Evolutionary conservation across 2,797 vertebrate species (phyloP).

Genomic region (Myripristis jacobus): DNA sequence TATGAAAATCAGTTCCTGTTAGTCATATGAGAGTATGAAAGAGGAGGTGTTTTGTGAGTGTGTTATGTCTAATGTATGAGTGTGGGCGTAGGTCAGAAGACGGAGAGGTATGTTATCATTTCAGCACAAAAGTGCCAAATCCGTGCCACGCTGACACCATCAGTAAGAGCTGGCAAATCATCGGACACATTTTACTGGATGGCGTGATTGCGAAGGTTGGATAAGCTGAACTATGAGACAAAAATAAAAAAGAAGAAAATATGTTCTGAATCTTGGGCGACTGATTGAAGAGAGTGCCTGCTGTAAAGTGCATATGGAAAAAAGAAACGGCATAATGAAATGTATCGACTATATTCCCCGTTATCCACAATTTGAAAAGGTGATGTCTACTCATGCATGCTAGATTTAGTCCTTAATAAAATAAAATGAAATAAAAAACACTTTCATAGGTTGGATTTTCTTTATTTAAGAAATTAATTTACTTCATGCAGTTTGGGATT

Average conservation of each 20-base stretch:
- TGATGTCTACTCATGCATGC: too few relatives aligned
- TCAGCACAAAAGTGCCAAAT: constrained; percentile 19
- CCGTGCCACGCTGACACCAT: constrained; percentile 7
- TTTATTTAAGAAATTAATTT: too few relatives aligned
- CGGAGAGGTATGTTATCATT: background rate
- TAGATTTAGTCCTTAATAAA: too few relatives aligned
- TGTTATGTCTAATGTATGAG: constrained; percentile 39
- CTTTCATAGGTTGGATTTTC: too few relatives aligned
- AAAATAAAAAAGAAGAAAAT: background rate
- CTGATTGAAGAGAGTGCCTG: too few relatives aligned
- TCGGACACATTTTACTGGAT: constrained; percentile 17
- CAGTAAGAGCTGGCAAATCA: constrained; percentile 22
- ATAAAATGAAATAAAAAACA: too few relatives aligned
- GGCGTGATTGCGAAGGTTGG: background rate
- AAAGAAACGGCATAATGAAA: too few relatives aligned
- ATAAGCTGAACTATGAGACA: constrained; percentile 15
- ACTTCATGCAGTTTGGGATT: too few relatives aligned
- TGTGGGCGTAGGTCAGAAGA: constrained; percentile 40
- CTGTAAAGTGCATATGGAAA: too few relatives aligned
- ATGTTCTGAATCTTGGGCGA: too few relatives aligned
- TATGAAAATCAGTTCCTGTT: constrained; percentile 49
- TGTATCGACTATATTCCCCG: too few relatives aligned
- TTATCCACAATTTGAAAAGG: too few relatives aligned
- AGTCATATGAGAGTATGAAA: constrained; percentile 46
- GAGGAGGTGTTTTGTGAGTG: constrained; percentile 18